Percentiles rank a stretch among this genome's conserved stretches.
phyloP scores from a whole-genome alignment of 2,113 vertebrate genomes.

The Megaceryle maxima region DNA sequence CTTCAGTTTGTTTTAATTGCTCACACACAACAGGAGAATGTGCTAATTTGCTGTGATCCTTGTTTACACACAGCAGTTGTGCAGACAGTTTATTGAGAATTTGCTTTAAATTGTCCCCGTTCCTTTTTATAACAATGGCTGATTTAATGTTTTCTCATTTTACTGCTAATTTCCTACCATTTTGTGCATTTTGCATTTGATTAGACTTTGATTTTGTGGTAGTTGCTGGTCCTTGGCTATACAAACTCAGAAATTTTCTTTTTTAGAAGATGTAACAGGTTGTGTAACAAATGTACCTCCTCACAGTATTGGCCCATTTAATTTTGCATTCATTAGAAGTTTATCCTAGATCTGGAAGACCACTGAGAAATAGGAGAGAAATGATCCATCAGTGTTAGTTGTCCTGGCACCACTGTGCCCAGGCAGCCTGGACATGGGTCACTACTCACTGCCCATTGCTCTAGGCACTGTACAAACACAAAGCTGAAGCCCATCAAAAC shows the following conservation, averaged over 20 bases:
- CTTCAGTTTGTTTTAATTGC: not conserved
- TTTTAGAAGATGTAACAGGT: not conserved
- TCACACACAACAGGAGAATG: not conserved
- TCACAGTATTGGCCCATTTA: not conserved
- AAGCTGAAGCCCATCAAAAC: not conserved
- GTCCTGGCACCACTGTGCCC: not conserved
- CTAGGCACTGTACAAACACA: not conserved
- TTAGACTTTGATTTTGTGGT: not conserved
- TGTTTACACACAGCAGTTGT: not conserved
- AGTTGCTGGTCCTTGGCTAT: not conserved
- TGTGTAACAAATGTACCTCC: not conserved
- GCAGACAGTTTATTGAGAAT: not conserved
- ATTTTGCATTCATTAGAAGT: not conserved
- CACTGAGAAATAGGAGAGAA: not conserved
- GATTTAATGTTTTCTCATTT: not conserved
- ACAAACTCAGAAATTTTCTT: not conserved
- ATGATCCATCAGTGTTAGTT: fast-evolving
- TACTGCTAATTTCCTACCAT: not conserved
- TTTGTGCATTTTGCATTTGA: not conserved
- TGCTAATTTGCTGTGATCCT: not conserved
- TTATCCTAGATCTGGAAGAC: not conserved
- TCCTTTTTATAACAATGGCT: not conserved
- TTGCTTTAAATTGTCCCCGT: not conserved
- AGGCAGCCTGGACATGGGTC: not conserved
- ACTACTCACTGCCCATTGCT: not conserved